Base-by-base conservation (phyloP, 1,140 invertebrate species). In the Cydia amplana region DNA sequence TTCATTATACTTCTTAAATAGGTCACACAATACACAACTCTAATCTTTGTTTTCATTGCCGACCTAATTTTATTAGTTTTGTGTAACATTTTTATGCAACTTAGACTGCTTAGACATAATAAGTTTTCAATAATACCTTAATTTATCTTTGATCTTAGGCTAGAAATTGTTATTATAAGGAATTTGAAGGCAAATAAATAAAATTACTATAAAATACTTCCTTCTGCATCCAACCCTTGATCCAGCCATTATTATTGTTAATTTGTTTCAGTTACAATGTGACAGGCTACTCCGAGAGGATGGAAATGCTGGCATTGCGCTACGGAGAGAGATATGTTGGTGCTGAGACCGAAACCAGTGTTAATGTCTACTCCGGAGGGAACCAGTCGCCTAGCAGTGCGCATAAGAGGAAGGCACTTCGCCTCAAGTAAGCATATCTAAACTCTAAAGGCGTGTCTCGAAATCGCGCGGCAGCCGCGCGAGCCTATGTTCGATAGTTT, bases 301-400 rank as follows among this genome's bases (percentile, higher is more conserved):
- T 95, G 76, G 95, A 96, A 82, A 86, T 89, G 74, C 85, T 96
- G 1, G 92, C 94, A 40, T 84, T 94, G 51, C 94, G 93, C 77
- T 94, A 95, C 75, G 93, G 90, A 6, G 94, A 95, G 70, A 93
- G 95, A 76, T 96, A 94, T 79, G 92, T 96, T 28, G 94, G 95
- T 10, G 93, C 90, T 2, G 95, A 96, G 82, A 96, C 95, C 0
- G 94, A 95, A 74, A 90, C 89, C 0, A 95, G 94, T 74, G 95
- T 95, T 77, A 95, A 94, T 67, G 89, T 94, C 40, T 94, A 93
- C 78, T 91, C 94, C 82, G 94, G 94, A 65, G 92, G 93, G 0
- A 85, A 93, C 73, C 93, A 93, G 64, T 91, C 93, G 9, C 90
- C 93, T 5, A 91, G 88, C 67, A 95, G 94, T 86, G 94, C 94